Percentiles rank a stretch among this genome's conserved stretches.
Conservation (phyloP, 2,888 invertebrate genomes). For the Rhopalosiphum nymphaeae region DNA sequence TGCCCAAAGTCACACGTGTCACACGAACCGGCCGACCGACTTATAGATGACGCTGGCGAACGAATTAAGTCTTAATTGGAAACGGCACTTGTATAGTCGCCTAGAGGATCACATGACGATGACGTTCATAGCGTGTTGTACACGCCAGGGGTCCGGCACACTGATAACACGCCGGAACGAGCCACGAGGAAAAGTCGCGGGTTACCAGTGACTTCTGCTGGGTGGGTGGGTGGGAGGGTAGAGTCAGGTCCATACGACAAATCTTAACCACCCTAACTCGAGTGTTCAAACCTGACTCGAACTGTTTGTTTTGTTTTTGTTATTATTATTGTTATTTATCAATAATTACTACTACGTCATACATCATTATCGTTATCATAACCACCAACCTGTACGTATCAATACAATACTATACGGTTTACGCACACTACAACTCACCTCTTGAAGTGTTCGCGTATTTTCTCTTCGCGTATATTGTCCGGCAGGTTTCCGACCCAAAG, state of each 20-base stretch:
- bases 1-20: background rate
- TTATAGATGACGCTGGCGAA: background rate
- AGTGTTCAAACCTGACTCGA: background rate
- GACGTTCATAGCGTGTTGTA: background rate
- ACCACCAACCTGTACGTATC: background rate
- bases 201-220: background rate
- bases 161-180: background rate
- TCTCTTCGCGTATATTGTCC: constrained; percentile 98
- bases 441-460: constrained; percentile 97
- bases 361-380: background rate
- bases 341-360: background rate
- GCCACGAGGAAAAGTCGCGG: background rate
- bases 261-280: background rate
- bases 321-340: background rate
- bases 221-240: background rate
- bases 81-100: background rate
- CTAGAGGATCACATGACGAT: background rate
- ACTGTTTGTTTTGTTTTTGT: background rate
- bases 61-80: background rate
- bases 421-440: constrained; percentile 76
- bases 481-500: constrained; percentile 99
- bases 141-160: background rate
- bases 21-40: background rate
- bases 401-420: background rate
- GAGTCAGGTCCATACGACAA: background rate